A percentile compares a stretch with the other conserved stretches of the same genome.
Evolutionary conservation across 2,797 vertebrate species (phyloP).

Genomic region (Esox masquinongy): DNA sequence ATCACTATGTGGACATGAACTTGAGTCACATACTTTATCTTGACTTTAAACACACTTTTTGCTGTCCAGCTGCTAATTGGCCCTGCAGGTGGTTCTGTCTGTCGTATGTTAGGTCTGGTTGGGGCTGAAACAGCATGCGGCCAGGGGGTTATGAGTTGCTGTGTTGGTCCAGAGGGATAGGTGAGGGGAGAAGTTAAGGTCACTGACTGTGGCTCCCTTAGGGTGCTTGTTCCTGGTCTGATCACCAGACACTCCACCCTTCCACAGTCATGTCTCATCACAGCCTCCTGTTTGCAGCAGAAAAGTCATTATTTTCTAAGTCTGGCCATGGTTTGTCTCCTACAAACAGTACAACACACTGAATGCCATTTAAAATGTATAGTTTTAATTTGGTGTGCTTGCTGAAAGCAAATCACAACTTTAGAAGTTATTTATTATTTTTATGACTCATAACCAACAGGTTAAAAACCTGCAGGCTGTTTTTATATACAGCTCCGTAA

Average conservation of each 20-base stretch:
- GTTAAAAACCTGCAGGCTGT: too few relatives aligned
- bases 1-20: conserved; percentile 7
- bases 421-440: too few relatives aligned
- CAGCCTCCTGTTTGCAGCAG: too few relatives aligned
- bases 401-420: too few relatives aligned
- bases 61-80: not conserved
- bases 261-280: too few relatives aligned
- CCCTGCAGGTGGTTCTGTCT: not conserved
- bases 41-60: conserved; percentile 2
- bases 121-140: not conserved
- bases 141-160: not conserved
- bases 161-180: not conserved
- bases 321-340: too few relatives aligned
- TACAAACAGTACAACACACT: too few relatives aligned
- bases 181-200: conserved; percentile 7
- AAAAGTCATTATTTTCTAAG: too few relatives aligned
- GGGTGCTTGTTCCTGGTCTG: conserved; percentile 4
- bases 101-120: not conserved
- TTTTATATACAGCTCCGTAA: too few relatives aligned
- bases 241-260: not conserved
- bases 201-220: conserved; percentile 2
- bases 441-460: too few relatives aligned
- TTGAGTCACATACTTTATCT: conserved; percentile 7
- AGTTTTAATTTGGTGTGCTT: too few relatives aligned
- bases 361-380: too few relatives aligned